Evolutionary conservation across 2,797 vertebrate species (phyloP), one percentile per base, ranked within the genome.

Genomic region (Molossus alvarezi): DNA sequence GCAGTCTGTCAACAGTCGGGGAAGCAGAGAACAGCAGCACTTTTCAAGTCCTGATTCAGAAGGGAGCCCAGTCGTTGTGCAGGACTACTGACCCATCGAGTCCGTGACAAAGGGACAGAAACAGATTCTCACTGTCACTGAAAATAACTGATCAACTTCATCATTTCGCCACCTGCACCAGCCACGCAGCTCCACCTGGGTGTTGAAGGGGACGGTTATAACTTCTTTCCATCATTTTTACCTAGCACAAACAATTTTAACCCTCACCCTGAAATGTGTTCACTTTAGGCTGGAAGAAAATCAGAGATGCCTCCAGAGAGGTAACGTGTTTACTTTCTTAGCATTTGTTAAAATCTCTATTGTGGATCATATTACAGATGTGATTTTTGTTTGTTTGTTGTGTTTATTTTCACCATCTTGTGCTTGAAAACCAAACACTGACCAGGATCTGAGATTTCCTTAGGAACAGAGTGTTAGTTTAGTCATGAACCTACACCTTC

Each of bases 41-140:
- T 91, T 89, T 72, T 14, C 75, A 91, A 82, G 73, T 62, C 29
- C 62, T 89, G 58, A 64, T 65, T 83, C 37, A 64, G 65, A 87
- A 69, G 20, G 14, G 18, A 57, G 37, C 69, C 53, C 15, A 53
- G 27, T 17, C 60, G 33, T 14, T 23, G 29, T n/a, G 29, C 71
- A 85, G 27, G 18, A 69, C 37, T 27, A 20, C 53, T n/a, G 48
- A 27, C 11, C 27, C 20, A 23, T 17, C 11, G 27, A 48, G 17
- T 41, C 69, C 2, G 10, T 33, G 41, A 25, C 0, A 20, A 67
- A 95, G 51, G 8, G 48, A 27, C 13, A 72, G 20, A 93, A 73
- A 55, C 20, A 65, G 27, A 5, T 8, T 48, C 58, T 55, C 45
- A 9, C 13, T 4, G 0, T 41, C 29, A 41, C 9, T 75, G 12